A percentile compares a stretch with the other conserved stretches of the same genome.
These are phyloP conservation scores for Poecilia gillii DNA, from an alignment of 2,797 vertebrate genomes.

Conservation along the genomic window DNA sequence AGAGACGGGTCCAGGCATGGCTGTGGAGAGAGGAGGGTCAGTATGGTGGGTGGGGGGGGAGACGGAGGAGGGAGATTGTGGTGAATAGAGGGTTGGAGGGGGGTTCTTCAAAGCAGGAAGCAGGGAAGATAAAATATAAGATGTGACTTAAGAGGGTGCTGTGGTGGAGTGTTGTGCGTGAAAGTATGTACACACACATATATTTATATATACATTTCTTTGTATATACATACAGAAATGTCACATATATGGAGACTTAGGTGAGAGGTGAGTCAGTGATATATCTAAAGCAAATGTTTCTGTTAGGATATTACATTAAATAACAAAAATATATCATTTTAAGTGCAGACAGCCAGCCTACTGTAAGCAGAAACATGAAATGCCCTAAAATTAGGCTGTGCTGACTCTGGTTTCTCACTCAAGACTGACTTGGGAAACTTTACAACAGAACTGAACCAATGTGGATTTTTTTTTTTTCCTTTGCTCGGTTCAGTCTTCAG, in stretches of 20 bases:
- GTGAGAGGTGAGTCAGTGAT: background rate
- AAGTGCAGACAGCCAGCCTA: background rate
- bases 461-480: background rate
- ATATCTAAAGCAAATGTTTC: background rate
- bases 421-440: background rate
- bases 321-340: background rate
- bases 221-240: background rate
- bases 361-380: background rate
- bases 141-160: constrained; percentile 64
- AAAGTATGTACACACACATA: background rate
- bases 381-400: background rate
- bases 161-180: constrained; percentile 29
- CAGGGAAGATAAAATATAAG: constrained; percentile 26
- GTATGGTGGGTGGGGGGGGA: constrained; percentile 28
- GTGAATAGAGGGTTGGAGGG: constrained; percentile 15
- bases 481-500: background rate
- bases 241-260: no score
- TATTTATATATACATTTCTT: background rate
- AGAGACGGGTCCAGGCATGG: constrained; percentile 74
- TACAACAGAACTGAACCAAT: background rate
- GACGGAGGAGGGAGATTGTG: constrained; percentile 28
- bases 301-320: background rate
- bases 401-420: background rate
- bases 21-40: constrained; percentile 66
- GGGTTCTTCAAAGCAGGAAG: constrained; percentile 42